These are phyloP conservation scores for Brachionus rotundiformis DNA, from an alignment of 1,140 invertebrate species.

Conservation along the genomic window DNA sequence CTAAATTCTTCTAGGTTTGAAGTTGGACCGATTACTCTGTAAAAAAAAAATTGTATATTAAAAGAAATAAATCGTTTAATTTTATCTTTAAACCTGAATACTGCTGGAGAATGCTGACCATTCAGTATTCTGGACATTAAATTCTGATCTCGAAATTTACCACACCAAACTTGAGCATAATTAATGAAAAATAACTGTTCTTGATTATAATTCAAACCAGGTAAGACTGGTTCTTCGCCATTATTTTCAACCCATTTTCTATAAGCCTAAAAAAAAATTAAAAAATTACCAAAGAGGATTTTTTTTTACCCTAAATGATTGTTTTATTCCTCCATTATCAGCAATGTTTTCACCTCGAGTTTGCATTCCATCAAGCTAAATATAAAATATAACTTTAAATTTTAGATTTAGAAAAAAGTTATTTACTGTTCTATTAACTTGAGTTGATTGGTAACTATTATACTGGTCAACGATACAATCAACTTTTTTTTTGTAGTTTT, in stretches of 20 bases:
- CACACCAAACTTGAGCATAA: conserved; percentile 72
- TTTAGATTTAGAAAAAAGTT: not conserved
- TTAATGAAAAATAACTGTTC: conserved; percentile 74
- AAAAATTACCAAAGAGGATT: not conserved
- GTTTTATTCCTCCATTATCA: conserved; percentile 66
- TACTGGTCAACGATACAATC: conserved; percentile 44
- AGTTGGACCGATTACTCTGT: conserved; percentile 46
- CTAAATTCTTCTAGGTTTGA: conserved; percentile 48
- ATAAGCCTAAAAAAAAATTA: conserved; percentile 62
- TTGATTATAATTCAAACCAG: conserved; percentile 69
- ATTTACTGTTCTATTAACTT: conserved; percentile 44
- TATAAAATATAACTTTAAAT: not conserved
- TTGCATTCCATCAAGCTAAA: conserved; percentile 64
- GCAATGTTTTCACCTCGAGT: conserved; percentile 67
- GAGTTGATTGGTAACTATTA: not conserved
- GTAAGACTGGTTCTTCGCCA: conserved; percentile 65
- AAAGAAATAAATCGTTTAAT: not conserved
- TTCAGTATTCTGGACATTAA: conserved; percentile 64
- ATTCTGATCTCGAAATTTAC: conserved; percentile 64
- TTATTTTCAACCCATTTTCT: conserved; percentile 57
- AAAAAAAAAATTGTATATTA: not conserved
- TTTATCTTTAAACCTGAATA: conserved; percentile 58
- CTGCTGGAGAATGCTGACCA: conserved; percentile 65
- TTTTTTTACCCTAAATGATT: conserved; percentile 60
- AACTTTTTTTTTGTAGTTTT: conserved; percentile 14